Evolutionary conservation across 2,888 invertebrate genomes (phyloP).

Genomic region (Phyllotreta striolata): DNA sequence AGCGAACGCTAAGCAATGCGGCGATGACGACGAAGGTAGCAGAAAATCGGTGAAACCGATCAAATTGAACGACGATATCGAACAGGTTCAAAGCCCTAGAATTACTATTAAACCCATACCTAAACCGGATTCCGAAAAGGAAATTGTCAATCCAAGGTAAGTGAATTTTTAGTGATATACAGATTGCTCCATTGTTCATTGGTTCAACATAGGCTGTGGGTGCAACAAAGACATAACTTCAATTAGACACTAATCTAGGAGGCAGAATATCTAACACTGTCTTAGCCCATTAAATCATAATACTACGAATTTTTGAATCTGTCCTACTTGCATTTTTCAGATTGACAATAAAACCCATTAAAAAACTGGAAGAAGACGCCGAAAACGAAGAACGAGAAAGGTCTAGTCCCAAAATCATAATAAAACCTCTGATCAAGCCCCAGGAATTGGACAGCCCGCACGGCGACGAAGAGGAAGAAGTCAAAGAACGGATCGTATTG

Average conservation of each 20-base stretch:
- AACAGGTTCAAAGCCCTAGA: constrained; percentile 58
- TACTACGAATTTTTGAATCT: constrained; percentile 9
- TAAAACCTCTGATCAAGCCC: constrained; percentile 65
- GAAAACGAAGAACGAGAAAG: constrained; percentile 41
- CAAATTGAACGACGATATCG: constrained; percentile 54
- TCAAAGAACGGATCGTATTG: constrained; percentile 66
- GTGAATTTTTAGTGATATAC: too few relatives aligned
- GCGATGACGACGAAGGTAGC: constrained; percentile 49
- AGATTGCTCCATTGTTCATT: too few relatives aligned
- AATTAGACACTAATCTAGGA: too few relatives aligned
- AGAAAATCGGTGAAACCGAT: constrained; percentile 62
- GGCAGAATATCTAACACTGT: too few relatives aligned
- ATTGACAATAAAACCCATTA: constrained; percentile 65
- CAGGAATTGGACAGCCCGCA: constrained; percentile 61
- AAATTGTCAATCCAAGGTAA: constrained; percentile 21
- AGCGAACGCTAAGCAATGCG: constrained; percentile 39
- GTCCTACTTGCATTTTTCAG: constrained; percentile 39
- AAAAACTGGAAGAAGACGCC: constrained; percentile 60
- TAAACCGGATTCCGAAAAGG: constrained; percentile 58
- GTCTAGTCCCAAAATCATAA: constrained; percentile 63
- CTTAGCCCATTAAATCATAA: too few relatives aligned
- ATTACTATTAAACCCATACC: constrained; percentile 67
- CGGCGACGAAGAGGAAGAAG: constrained; percentile 53
- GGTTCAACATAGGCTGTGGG: too few relatives aligned
- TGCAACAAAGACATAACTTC: too few relatives aligned